Evolutionary conservation across 2,113 vertebrate genomes (phyloP).

Genomic region (Myotis yumanensis): DNA sequence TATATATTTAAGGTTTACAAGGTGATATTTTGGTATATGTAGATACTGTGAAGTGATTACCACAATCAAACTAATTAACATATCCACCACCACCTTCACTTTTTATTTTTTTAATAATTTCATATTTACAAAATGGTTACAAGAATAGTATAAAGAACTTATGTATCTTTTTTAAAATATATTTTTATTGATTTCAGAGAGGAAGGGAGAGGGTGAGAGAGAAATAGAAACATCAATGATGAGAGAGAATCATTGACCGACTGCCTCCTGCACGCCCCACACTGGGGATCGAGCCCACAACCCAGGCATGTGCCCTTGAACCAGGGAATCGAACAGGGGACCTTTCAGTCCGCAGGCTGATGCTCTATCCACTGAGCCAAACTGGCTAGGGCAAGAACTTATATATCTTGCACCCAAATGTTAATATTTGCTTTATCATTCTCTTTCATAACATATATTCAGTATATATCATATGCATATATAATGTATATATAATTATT

Average conservation of each 20-base stretch:
- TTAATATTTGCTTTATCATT: conserved; percentile 38
- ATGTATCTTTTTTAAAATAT: not conserved
- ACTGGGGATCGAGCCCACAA: too few relatives aligned
- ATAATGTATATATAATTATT: not conserved
- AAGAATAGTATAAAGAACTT: conserved; percentile 16
- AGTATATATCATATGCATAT: not conserved
- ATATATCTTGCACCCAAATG: not conserved
- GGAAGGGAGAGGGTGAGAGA: too few relatives aligned
- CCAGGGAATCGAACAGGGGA: too few relatives aligned
- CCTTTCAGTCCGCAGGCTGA: too few relatives aligned
- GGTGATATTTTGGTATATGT: conserved; percentile 2
- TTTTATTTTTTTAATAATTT: conserved; percentile 50
- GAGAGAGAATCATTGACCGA: too few relatives aligned
- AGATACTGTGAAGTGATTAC: not conserved
- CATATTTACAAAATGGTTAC: not conserved
- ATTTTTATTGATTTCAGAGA: too few relatives aligned
- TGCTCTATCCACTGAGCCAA: too few relatives aligned
- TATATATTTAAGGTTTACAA: not conserved
- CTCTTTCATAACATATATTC: not conserved
- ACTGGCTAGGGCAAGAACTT: not conserved
- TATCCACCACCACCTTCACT: not conserved
- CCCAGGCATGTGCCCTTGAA: too few relatives aligned
- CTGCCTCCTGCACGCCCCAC: too few relatives aligned
- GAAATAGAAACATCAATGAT: too few relatives aligned
- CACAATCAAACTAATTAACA: not conserved